Evolutionary conservation across 2,797 vertebrate species (phyloP).

Genomic region (Pangasius sanitwongsei): DNA sequence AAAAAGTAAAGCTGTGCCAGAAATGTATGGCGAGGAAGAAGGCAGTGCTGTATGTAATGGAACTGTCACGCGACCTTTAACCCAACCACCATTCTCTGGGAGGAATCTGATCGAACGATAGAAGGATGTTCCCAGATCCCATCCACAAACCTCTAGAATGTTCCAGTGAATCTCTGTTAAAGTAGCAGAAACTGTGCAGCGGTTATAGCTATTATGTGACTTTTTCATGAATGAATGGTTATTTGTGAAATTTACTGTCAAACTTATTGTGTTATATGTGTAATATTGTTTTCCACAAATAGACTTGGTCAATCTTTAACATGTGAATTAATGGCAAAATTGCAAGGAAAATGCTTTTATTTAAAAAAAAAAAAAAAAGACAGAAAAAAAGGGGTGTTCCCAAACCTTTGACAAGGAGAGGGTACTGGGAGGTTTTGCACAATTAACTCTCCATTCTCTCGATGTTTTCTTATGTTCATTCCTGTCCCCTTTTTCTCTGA

Average conservation of each 20-base stretch:
- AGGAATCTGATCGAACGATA: neutral
- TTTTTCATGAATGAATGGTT: neutral
- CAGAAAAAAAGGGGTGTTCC: neutral
- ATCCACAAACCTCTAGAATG: neutral
- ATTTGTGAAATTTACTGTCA: neutral
- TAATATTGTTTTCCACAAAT: neutral
- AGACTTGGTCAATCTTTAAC: neutral
- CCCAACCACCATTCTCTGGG: neutral
- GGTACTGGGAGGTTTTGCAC: neutral
- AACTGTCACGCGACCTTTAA: neutral
- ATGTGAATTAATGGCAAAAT: neutral
- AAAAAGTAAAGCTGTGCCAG: neutral
- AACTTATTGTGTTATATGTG: neutral
- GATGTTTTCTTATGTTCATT: neutral
- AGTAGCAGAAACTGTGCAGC: neutral
- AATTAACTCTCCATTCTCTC: neutral
- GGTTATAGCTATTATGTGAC: neutral
- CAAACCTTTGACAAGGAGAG: neutral
- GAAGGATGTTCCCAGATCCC: neutral
- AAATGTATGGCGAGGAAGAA: neutral
- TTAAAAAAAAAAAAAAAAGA: neutral
- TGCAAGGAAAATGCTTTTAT: neutral
- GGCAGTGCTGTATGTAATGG: neutral
- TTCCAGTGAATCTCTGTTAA: neutral
- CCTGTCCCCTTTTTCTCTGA: slow-evolving; percentile 16